Evolutionary conservation across 2,888 invertebrate genomes (phyloP).

Genomic region (Drosophila pseudotakahashii): DNA sequence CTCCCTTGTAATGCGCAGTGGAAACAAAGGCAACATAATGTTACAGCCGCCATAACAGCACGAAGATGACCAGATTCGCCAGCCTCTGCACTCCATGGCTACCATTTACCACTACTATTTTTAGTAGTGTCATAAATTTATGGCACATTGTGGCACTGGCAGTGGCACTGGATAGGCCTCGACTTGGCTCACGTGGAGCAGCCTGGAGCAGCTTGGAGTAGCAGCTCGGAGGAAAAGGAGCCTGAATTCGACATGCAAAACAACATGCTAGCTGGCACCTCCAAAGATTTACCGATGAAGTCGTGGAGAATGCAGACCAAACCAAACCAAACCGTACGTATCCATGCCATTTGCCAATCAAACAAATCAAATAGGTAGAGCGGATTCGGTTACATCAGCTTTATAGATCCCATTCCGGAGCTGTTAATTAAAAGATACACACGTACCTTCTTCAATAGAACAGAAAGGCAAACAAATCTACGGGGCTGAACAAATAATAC

Average conservation of each 20-base stretch:
- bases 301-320: not conserved
- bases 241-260: conserved; percentile 41
- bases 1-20: conserved; percentile 74
- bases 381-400: conserved; percentile 38
- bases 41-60: conserved; percentile 56
- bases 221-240: not conserved
- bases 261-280: conserved; percentile 77
- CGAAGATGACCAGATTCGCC: conserved; percentile 31
- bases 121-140: conserved; percentile 80
- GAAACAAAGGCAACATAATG: conserved; percentile 79
- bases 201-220: not conserved
- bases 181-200: conserved; percentile 32
- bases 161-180: conserved; percentile 13
- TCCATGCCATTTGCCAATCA: conserved; percentile 42
- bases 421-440: conserved; percentile 52
- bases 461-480: conserved; percentile 54
- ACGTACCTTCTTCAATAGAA: conserved; percentile 50
- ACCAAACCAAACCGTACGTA: not conserved
- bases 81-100: conserved; percentile 44
- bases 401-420: conserved; percentile 19
- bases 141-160: conserved; percentile 70
- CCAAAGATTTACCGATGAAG: conserved; percentile 55
- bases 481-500: conserved; percentile 62
- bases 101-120: conserved; percentile 74
- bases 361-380: conserved; percentile 44